Percentiles rank a stretch among this genome's conserved stretches.
Evolutionary conservation across 2,113 vertebrate genomes (phyloP).

Genomic region (Lasiurus borealis): DNA sequence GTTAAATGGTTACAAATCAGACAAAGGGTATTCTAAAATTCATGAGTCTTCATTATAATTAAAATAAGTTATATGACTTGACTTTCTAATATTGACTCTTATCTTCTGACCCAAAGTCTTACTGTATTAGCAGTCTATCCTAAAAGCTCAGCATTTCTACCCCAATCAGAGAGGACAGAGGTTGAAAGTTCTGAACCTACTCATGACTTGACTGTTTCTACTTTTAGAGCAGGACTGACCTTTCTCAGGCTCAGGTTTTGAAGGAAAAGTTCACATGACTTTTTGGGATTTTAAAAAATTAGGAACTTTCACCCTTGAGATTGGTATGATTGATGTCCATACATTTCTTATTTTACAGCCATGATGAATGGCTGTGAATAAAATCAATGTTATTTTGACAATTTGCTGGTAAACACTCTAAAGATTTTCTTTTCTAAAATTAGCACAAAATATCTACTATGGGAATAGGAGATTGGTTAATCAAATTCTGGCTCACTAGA

Average conservation of each 20-base stretch:
- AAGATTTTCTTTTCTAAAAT: constrained; percentile 46
- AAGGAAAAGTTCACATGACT: constrained; percentile 74
- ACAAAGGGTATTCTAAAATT: background rate
- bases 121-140: background rate
- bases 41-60: background rate
- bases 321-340: constrained; percentile 63
- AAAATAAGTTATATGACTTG: background rate
- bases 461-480: background rate
- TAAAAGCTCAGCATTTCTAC: constrained; percentile 53
- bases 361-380: background rate
- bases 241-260: constrained; percentile 86
- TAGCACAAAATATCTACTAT: background rate
- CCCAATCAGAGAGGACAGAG: constrained; percentile 48
- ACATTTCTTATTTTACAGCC: constrained; percentile 66
- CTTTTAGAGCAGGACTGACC: constrained; percentile 87
- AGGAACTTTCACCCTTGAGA: constrained; percentile 56
- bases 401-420: background rate
- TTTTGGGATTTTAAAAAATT: constrained; percentile 70
- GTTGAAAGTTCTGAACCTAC: constrained; percentile 72
- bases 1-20: background rate
- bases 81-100: background rate
- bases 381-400: constrained; percentile 62
- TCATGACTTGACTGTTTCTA: constrained; percentile 72
- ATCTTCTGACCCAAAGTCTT: background rate
- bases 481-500: background rate